Evolutionary conservation across 2,797 vertebrate genomes (phyloP).

Genomic region (Pangasius mekongensis): DNA sequence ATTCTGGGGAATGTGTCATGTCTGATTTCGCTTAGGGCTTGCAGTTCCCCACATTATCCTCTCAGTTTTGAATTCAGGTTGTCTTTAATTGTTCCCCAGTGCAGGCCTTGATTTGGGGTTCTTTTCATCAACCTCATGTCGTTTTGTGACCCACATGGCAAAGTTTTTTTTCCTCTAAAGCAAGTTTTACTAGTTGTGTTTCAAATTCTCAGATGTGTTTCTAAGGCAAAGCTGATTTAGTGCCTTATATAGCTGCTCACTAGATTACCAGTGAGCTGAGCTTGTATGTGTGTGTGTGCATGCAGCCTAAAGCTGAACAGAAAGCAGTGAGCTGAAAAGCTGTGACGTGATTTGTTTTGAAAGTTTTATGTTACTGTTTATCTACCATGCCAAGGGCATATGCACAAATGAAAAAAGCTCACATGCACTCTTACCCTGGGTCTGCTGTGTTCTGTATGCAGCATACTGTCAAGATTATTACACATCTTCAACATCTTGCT

Average conservation of each 20-base stretch:
- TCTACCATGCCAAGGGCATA: background rate
- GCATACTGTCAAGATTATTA: background rate
- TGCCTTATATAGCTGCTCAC: background rate
- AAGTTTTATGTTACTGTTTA: constrained; percentile 24
- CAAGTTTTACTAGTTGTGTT: background rate
- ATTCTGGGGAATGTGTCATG: too few relatives aligned
- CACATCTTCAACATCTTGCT: background rate
- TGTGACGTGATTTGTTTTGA: constrained; percentile 23
- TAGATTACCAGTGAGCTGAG: background rate
- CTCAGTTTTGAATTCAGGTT: constrained; percentile 12
- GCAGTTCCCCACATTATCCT: constrained; percentile 39
- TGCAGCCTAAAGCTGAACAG: background rate
- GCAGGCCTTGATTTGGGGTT: background rate
- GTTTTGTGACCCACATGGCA: background rate
- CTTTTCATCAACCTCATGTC: background rate
- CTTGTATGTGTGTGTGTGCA: background rate
- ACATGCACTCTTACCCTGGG: background rate
- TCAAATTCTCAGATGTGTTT: background rate
- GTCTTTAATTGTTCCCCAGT: background rate
- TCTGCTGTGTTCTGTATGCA: background rate
- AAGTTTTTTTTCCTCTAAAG: background rate
- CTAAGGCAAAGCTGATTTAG: constrained; percentile 1
- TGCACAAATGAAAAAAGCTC: background rate
- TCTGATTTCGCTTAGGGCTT: background rate
- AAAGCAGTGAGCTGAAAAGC: background rate